Percentiles rank a stretch among this genome's conserved stretches.
These are phyloP conservation scores for Trissolcus brochymenae DNA, from an alignment of 2,888 invertebrate species.

Conservation along the genomic window DNA sequence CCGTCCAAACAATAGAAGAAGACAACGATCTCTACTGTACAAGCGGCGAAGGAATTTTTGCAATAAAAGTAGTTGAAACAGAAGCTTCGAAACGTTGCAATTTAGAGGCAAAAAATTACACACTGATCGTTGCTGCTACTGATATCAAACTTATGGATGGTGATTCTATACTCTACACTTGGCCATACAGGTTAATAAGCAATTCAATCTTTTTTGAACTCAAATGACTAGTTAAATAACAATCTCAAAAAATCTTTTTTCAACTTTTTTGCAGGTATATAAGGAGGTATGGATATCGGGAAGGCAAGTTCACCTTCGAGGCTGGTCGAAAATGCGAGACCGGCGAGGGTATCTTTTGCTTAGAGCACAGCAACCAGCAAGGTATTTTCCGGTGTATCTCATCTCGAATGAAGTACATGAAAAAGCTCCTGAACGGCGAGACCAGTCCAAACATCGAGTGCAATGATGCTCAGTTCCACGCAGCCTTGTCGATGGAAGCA, in stretches of 20 bases:
- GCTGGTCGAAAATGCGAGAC: slow-evolving; percentile 91
- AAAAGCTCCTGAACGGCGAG: slow-evolving; percentile 86
- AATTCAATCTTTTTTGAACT: background rate
- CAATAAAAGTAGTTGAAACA: slow-evolving; percentile 86
- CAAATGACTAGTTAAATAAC: too few relatives aligned
- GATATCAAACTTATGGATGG: slow-evolving; percentile 85
- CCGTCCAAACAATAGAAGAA: slow-evolving; percentile 84
- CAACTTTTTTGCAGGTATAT: slow-evolving; percentile 81
- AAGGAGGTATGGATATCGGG: slow-evolving; percentile 89
- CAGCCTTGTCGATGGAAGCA: slow-evolving; percentile 86
- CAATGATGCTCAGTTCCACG: slow-evolving; percentile 86
- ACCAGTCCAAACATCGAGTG: slow-evolving; percentile 79
- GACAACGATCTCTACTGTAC: slow-evolving; percentile 93
- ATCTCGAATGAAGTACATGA: slow-evolving; percentile 91
- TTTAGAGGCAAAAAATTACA: slow-evolving; percentile 84
- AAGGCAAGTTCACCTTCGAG: slow-evolving; percentile 91
- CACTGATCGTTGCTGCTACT: slow-evolving; percentile 84
- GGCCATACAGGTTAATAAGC: slow-evolving; percentile 81
- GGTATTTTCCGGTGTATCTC: slow-evolving; percentile 89
- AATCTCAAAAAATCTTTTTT: too few relatives aligned
- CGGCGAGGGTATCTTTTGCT: slow-evolving; percentile 88
- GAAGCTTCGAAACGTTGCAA: slow-evolving; percentile 88
- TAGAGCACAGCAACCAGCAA: slow-evolving; percentile 88
- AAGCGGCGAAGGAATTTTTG: slow-evolving; percentile 88
- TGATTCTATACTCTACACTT: slow-evolving; percentile 83